Percentiles rank a stretch among this genome's conserved stretches.
These are phyloP conservation scores for Agelas oroides DNA, from an alignment of 37 sponge, comb jelly and placozoan genomes.

Conservation along the genomic window DNA sequence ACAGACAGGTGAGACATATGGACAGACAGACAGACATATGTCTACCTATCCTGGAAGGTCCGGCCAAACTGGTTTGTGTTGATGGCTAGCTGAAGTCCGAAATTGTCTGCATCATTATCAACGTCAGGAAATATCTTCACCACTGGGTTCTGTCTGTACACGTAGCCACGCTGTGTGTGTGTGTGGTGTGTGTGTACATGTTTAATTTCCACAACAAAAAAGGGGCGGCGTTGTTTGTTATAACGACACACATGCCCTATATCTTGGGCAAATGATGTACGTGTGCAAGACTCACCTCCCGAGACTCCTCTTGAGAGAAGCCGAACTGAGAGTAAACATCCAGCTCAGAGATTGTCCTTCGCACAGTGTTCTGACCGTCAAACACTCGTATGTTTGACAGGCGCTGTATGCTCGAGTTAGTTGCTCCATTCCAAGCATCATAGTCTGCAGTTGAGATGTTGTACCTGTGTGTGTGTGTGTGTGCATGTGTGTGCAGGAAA, in stretches of 20 bases:
- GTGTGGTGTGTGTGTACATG: no score
- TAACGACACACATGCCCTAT: background rate
- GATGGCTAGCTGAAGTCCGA: constrained; percentile 90
- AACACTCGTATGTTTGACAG: background rate
- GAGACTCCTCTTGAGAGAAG: constrained; percentile 30
- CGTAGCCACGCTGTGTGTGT: constrained; percentile 84
- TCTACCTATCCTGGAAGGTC: constrained; percentile 94
- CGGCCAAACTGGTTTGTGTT: constrained; percentile 98
- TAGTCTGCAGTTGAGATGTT: constrained; percentile 97
- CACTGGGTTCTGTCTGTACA: constrained; percentile 93
- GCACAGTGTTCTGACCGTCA: background rate
- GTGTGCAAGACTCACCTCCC: constrained; percentile 35
- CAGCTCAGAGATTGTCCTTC: constrained; percentile 28
- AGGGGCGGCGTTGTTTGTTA: background rate
- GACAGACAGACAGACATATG: background rate
- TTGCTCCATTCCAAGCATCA: constrained; percentile 73
- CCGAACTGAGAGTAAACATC: constrained; percentile 47
- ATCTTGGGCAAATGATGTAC: no score
- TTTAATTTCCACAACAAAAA: no score
- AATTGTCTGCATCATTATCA: constrained; percentile 8
- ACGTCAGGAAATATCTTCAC: constrained; percentile 77
- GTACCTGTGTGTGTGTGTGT: constrained; percentile 65
- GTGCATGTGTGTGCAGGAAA: background rate
- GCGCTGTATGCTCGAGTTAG: constrained; percentile 15
- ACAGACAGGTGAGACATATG: no score